Evolutionary conservation across 2,113 vertebrate species (phyloP).

Genomic region (Synodontis membranacea): DNA sequence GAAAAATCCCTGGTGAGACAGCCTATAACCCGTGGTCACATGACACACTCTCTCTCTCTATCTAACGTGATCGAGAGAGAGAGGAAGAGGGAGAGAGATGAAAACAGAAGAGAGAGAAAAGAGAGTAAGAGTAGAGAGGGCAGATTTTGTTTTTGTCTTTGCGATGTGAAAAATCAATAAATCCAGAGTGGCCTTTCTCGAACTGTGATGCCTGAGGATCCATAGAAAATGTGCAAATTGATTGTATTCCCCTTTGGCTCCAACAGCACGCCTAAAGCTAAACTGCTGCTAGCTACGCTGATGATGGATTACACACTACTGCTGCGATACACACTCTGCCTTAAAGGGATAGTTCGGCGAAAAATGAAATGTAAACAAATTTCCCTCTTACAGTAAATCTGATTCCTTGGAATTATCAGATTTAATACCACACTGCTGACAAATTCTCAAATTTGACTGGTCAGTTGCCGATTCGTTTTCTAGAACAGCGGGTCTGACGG

Average conservation of each 20-base stretch:
- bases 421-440: background rate
- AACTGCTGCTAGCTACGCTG: slow-evolving; percentile 21
- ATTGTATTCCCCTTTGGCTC: slow-evolving; percentile 42
- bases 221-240: slow-evolving; percentile 41
- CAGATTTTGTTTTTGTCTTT: slow-evolving; percentile 32
- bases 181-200: slow-evolving; percentile 35
- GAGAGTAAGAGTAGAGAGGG: background rate
- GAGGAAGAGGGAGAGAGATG: background rate
- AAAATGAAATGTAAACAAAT: background rate
- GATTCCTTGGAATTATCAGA: background rate
- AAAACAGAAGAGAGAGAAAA: background rate
- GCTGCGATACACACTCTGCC: slow-evolving; percentile 1
- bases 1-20: background rate
- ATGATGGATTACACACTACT: slow-evolving; percentile 31
- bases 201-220: slow-evolving; percentile 17
- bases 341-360: background rate
- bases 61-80: no score
- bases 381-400: background rate
- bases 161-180: slow-evolving; percentile 44
- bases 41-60: no score
- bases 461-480: background rate
- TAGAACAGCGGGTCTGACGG: background rate
- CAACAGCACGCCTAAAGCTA: slow-evolving; percentile 30
- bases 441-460: background rate
- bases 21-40: slow-evolving; percentile 12